Percentiles rank a stretch among this genome's conserved stretches.
phyloP scores from a whole-genome alignment of 2,113 vertebrate genomes.

The Lipotes vexillifer region DNA sequence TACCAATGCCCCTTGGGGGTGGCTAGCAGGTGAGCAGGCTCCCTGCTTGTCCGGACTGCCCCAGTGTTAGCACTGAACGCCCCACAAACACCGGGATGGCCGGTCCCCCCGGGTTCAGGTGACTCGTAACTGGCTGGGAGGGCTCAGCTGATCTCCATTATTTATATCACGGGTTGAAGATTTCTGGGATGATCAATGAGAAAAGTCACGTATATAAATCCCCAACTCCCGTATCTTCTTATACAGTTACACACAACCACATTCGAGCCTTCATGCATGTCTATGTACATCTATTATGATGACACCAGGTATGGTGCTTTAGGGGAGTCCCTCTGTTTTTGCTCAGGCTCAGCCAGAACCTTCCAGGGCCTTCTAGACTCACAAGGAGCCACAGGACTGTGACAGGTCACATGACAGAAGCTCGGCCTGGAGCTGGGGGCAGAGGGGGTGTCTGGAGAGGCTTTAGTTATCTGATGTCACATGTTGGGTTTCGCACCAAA shows the following conservation, averaged over 20 bases:
- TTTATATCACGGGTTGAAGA: background rate
- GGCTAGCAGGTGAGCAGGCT: background rate
- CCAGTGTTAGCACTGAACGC: background rate
- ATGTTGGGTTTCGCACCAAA: fast-evolving
- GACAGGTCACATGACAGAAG: background rate
- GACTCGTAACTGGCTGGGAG: background rate
- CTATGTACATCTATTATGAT: fast-evolving
- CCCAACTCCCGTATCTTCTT: fast-evolving
- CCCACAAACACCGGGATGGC: background rate
- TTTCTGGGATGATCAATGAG: too few relatives aligned
- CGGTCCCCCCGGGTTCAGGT: background rate
- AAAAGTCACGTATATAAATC: background rate
- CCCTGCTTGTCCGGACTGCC: fast-evolving
- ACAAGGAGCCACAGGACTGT: background rate
- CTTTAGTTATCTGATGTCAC: fast-evolving
- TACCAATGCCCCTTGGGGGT: fast-evolving
- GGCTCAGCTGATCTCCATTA: background rate
- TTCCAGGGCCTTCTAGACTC: background rate
- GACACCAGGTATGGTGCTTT: background rate
- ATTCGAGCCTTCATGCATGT: fast-evolving
- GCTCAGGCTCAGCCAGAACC: background rate
- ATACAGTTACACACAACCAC: fast-evolving
- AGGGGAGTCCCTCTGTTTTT: background rate
- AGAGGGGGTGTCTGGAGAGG: fast-evolving
- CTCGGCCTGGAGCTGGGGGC: background rate